phyloP scores from a whole-genome alignment of 2,113 vertebrate species.

The Puffinus mauretanicus region DNA sequence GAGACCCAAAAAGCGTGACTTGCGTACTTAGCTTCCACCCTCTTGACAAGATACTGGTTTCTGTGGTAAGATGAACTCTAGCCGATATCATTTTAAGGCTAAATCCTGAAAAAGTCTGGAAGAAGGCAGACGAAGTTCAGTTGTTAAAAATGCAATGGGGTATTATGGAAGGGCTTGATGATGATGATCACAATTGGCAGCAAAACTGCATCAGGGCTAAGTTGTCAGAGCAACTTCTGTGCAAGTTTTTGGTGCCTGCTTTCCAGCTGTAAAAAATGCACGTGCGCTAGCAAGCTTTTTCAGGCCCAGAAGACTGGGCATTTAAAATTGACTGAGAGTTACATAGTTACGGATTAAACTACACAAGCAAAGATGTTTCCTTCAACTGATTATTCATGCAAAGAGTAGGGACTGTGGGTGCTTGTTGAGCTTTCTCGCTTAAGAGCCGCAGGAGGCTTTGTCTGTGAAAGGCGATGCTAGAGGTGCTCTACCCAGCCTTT shows the following conservation, averaged over 20 bases:
- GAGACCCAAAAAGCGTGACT: neutral
- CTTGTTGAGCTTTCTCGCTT: neutral
- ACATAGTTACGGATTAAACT: neutral
- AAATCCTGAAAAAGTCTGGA: neutral
- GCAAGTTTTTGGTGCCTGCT: neutral
- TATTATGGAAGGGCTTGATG: neutral
- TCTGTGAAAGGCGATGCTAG: accelerated
- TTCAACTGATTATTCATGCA: neutral
- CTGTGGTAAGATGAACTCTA: neutral
- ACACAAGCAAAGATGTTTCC: neutral
- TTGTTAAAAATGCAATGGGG: neutral
- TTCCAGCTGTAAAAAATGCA: neutral
- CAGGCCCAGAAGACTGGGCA: neutral
- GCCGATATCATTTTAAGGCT: neutral
- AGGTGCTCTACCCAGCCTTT: neutral
- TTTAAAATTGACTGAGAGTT: neutral
- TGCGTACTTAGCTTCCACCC: neutral
- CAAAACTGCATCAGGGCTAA: neutral
- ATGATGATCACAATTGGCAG: neutral
- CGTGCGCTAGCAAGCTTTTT: neutral
- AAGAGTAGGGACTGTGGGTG: accelerated
- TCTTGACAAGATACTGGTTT: neutral
- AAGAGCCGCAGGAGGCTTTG: accelerated
- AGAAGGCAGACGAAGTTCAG: neutral
- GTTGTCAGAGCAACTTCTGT: neutral